Evolutionary conservation across 2,888 invertebrate genomes (phyloP).

Genomic region (Netelia virgata): DNA sequence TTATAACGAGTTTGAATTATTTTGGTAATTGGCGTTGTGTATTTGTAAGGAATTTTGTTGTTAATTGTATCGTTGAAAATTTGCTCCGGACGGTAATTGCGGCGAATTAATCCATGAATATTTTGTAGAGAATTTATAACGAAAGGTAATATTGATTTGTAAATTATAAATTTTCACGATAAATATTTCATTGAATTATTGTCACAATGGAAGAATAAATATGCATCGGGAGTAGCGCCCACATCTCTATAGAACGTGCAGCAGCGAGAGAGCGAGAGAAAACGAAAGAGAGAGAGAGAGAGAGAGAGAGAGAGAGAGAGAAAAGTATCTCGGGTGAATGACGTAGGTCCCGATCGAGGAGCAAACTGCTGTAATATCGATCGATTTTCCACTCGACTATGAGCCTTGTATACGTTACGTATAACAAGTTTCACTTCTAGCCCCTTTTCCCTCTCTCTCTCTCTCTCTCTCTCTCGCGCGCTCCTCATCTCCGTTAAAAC

Average conservation of each 20-base stretch:
- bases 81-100: too few species aligned
- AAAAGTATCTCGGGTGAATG: constrained; percentile 41
- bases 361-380: constrained; percentile 50
- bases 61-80: too few species aligned
- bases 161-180: background rate
- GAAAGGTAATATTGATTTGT: background rate
- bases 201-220: too few species aligned
- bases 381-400: constrained; percentile 48
- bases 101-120: too few species aligned
- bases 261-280: background rate
- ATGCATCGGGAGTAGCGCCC: background rate
- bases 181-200: background rate
- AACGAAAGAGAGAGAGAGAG: background rate
- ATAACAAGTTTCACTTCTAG: background rate
- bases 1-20: too few species aligned
- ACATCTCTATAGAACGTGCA: background rate
- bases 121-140: too few species aligned
- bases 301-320: background rate
- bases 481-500: background rate
- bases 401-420: constrained; percentile 42
- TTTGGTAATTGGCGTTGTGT: too few species aligned
- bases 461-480: background rate
- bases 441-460: background rate
- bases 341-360: constrained; percentile 55
- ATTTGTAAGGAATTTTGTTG: too few species aligned